Evolutionary conservation across 2,888 invertebrate species (phyloP).

Genomic region (Unio pictorum): DNA sequence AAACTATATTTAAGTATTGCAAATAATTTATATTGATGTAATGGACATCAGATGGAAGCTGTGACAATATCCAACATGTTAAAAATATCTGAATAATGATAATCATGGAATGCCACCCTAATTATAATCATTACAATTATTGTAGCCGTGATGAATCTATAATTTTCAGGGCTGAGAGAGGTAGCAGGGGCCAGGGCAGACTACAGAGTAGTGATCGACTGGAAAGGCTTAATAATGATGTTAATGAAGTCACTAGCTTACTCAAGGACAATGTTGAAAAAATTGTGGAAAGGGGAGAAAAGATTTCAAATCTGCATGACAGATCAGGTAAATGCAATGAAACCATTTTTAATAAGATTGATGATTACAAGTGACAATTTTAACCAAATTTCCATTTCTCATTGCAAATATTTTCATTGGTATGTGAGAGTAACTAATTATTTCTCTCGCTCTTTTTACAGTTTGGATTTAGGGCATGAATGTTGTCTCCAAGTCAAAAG

Average conservation of each 20-base stretch:
- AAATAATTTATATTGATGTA: too few relatives aligned
- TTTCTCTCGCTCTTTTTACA: too few relatives aligned
- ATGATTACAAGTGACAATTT: neutral
- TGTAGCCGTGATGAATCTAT: neutral
- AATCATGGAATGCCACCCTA: neutral
- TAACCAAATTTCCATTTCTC: too few relatives aligned
- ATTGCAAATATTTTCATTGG: too few relatives aligned
- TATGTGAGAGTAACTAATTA: too few relatives aligned
- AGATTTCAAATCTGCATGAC: slow-evolving; percentile 48
- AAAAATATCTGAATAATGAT: too few relatives aligned
- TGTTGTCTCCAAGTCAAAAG: too few relatives aligned
- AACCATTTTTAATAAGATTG: neutral
- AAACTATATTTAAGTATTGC: too few relatives aligned
- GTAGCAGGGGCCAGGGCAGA: slow-evolving; percentile 4
- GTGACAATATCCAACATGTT: too few relatives aligned
- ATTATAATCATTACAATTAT: neutral
- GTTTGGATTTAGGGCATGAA: too few relatives aligned
- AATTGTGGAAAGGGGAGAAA: slow-evolving; percentile 55
- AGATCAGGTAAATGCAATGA: slow-evolving; percentile 47
- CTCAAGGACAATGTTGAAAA: slow-evolving; percentile 60
- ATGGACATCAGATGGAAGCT: too few relatives aligned
- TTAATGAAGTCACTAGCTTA: slow-evolving; percentile 57
- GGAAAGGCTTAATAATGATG: slow-evolving; percentile 29
- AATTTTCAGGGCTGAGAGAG: slow-evolving; percentile 4
- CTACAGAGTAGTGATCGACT: too few relatives aligned